These are phyloP conservation scores for Xanthorhoe spadicearia DNA, from an alignment of 2,888 invertebrate genomes.

Conservation along the genomic window DNA sequence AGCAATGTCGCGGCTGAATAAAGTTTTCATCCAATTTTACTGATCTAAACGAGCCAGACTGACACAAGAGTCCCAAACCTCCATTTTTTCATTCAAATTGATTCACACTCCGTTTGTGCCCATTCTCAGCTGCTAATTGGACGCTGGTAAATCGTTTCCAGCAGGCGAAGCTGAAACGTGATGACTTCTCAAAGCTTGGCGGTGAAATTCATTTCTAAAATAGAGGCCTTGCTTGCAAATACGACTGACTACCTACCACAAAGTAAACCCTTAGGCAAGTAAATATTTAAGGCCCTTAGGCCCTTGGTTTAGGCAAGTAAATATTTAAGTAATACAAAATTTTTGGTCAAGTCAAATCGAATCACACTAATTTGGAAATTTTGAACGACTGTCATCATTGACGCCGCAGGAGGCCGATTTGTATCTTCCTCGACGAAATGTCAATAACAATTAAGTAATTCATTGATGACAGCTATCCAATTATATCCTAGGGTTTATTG, in stretches of 20 bases:
- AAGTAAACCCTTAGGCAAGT: too few species aligned
- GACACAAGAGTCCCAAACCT: background rate
- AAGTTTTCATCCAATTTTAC: background rate
- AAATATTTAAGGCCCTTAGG: too few species aligned
- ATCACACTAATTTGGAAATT: background rate
- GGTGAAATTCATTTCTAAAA: too few species aligned
- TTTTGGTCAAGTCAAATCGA: background rate
- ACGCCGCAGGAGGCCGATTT: constrained; percentile 2
- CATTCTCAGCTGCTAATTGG: constrained; percentile 13
- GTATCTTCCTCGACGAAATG: constrained; percentile 2
- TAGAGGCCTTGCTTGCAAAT: too few species aligned
- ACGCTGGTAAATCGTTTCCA: background rate
- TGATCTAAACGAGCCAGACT: background rate
- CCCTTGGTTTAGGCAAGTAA: too few species aligned
- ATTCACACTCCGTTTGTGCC: constrained; percentile 10
- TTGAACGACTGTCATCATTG: background rate
- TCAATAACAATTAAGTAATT: constrained; percentile 3
- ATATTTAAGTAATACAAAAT: too few species aligned
- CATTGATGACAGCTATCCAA: background rate
- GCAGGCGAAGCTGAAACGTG: constrained; percentile 6
- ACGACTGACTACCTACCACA: too few species aligned
- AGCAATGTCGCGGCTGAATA: too few species aligned
- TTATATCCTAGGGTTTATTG: constrained; percentile 2
- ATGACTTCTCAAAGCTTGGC: too few species aligned
- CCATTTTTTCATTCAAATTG: background rate